A percentile compares a stretch with the other conserved stretches of the same genome.
Evolutionary conservation across 2,113 vertebrate genomes (phyloP).

Genomic region (Fregata magnificens): DNA sequence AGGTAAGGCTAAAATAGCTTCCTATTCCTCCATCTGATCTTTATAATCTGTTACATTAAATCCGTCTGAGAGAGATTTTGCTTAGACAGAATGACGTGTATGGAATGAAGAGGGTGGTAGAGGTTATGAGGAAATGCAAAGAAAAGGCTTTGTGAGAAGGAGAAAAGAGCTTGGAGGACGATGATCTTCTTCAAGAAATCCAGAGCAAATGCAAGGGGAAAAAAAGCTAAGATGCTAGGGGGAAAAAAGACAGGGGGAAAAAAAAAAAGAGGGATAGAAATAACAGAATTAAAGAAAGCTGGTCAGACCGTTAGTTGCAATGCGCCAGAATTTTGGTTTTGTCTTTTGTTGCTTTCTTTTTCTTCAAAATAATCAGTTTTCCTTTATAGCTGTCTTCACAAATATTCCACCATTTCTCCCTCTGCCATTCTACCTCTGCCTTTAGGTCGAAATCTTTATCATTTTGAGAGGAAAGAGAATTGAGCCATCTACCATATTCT

Average conservation of each 20-base stretch:
- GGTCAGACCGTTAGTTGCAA: neutral
- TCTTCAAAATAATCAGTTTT: neutral
- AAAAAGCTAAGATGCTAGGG: neutral
- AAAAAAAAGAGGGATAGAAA: neutral
- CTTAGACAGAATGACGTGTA: neutral
- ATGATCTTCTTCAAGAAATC: neutral
- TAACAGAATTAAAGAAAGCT: neutral
- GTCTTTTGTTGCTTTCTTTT: neutral
- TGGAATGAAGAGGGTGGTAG: neutral
- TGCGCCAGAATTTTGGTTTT: neutral
- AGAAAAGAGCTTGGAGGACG: neutral
- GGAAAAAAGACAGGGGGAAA: neutral
- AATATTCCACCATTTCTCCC: neutral
- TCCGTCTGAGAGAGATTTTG: neutral
- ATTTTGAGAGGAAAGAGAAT: neutral
- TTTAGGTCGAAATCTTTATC: neutral
- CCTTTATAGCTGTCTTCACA: neutral
- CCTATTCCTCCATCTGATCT: neutral
- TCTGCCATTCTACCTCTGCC: neutral
- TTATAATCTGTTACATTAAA: neutral
- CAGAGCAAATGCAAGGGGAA: neutral
- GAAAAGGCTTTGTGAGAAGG: neutral
- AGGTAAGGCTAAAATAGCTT: constrained; percentile 2
- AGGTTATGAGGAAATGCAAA: neutral
- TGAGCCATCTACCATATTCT: neutral